phyloP scores from a whole-genome alignment of 1,140 invertebrate genomes.

The Lepidurus packardi region DNA sequence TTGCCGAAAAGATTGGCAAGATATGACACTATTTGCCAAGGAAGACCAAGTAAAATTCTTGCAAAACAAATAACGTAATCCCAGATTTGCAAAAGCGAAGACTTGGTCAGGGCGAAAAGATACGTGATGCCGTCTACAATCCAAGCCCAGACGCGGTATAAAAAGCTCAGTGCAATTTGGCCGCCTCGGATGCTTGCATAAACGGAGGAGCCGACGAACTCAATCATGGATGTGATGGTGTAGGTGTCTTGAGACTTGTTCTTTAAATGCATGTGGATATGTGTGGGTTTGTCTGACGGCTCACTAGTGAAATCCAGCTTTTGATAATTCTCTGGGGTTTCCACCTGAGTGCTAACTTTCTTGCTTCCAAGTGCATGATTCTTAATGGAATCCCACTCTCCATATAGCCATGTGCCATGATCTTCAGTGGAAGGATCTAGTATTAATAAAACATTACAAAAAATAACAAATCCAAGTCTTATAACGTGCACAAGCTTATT shows the following conservation, averaged over 20 bases:
- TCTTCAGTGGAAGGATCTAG: not conserved
- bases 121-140: not conserved
- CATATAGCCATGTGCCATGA: not conserved
- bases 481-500: not conserved
- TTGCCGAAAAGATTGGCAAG: not conserved
- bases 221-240: not conserved
- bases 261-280: not conserved
- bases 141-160: not conserved
- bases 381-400: not conserved
- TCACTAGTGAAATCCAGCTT: not conserved
- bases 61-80: no score
- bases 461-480: not conserved
- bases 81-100: not conserved
- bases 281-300: not conserved
- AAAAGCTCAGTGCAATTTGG: not conserved
- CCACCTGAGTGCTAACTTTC: not conserved
- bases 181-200: not conserved
- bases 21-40: no score
- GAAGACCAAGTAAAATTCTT: no score
- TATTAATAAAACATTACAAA: not conserved
- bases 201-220: not conserved
- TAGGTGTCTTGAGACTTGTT: not conserved
- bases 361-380: not conserved
- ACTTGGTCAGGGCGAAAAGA: not conserved
- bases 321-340: not conserved